Evolutionary conservation across 2,888 invertebrate species (phyloP).

Genomic region (Mystacides longicornis): DNA sequence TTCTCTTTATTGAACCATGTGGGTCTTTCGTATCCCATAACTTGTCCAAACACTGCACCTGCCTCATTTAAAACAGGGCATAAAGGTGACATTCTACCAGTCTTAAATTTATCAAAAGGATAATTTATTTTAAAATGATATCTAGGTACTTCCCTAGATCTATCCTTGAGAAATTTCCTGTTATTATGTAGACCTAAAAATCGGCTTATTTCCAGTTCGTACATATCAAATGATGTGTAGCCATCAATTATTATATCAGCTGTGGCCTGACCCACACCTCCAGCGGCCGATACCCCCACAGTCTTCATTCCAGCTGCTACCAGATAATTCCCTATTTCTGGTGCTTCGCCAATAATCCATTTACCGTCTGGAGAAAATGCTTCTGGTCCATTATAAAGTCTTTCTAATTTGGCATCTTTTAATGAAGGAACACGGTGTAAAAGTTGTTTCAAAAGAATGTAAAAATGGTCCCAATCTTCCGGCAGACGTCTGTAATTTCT

Average conservation of each 20-base stretch:
- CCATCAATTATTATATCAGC: conserved; percentile 83
- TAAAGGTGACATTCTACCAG: conserved; percentile 89
- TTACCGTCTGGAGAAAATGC: conserved; percentile 96
- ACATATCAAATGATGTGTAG: conserved; percentile 73
- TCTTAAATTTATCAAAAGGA: conserved; percentile 79
- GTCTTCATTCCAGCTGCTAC: conserved; percentile 96
- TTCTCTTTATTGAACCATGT: conserved; percentile 71
- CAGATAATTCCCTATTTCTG: conserved; percentile 86
- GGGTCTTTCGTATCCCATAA: conserved; percentile 96
- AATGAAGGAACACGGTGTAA: conserved; percentile 77
- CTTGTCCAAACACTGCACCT: conserved; percentile 93
- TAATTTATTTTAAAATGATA: conserved; percentile 72
- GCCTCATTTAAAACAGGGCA: conserved; percentile 85
- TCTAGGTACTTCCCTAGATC: conserved; percentile 90
- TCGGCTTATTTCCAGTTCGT: conserved; percentile 81
- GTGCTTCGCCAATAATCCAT: conserved; percentile 90
- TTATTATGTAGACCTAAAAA: conserved; percentile 94
- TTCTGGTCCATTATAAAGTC: conserved; percentile 83
- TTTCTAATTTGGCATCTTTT: conserved; percentile 65
- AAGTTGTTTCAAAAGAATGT: conserved; percentile 77
- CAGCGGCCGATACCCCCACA: conserved; percentile 90
- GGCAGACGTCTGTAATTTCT: conserved; percentile 60
- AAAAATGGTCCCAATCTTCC: conserved; percentile 97
- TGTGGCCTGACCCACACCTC: conserved; percentile 87
- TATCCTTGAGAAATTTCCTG: conserved; percentile 80